phyloP scores from a whole-genome alignment of 2,113 vertebrate genomes.

The Rhipidura dahli region DNA sequence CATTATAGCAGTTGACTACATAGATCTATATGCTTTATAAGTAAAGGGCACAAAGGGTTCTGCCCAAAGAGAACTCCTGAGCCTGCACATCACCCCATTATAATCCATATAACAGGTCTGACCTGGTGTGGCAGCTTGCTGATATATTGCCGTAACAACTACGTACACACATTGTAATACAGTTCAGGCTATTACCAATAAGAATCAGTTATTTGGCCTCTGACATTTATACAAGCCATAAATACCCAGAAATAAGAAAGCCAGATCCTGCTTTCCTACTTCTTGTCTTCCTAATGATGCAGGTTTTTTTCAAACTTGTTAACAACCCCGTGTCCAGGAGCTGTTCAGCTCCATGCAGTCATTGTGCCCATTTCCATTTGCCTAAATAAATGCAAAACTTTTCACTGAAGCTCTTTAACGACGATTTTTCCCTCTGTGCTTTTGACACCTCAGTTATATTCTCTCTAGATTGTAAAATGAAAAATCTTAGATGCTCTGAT shows the following conservation, averaged over 20 bases:
- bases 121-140: not conserved
- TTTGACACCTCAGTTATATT: not conserved
- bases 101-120: not conserved
- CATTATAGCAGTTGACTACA: not conserved
- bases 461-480: not conserved
- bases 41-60: not conserved
- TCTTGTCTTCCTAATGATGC: not conserved
- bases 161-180: not conserved
- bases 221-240: constrained; percentile 37
- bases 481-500: not conserved
- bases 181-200: constrained; percentile 32
- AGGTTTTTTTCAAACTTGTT: not conserved
- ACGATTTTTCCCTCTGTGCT: not conserved
- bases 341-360: not conserved
- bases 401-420: not conserved
- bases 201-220: constrained; percentile 34
- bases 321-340: not conserved
- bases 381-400: constrained; percentile 25
- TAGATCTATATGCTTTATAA: not conserved
- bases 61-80: not conserved
- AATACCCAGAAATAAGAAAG: constrained; percentile 34
- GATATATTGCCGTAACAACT: not conserved
- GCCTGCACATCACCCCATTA: not conserved
- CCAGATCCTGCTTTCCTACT: not conserved
- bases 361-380: constrained; percentile 7